phyloP scores from a whole-genome alignment of 2,888 invertebrate genomes.

The Euplexia lucipara region DNA sequence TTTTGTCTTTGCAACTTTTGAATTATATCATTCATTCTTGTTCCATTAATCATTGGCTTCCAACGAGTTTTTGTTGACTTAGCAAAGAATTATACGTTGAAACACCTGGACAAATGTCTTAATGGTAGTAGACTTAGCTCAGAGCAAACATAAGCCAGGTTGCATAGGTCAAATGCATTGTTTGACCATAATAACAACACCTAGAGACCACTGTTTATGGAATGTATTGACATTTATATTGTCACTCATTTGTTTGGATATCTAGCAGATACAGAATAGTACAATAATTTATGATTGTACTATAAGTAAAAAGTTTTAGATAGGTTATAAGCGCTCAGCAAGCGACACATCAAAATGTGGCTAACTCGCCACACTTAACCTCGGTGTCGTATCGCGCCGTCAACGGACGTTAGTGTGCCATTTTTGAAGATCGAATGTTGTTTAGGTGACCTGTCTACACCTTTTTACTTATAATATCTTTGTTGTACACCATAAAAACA shows the following conservation, averaged over 20 bases:
- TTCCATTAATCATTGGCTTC: slow-evolving; percentile 40
- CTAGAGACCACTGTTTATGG: slow-evolving; percentile 14
- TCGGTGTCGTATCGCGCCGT: no score
- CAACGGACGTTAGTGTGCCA: no score
- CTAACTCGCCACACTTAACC: no score
- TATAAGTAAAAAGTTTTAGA: no score
- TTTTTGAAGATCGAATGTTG: no score
- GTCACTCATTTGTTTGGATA: slow-evolving; percentile 14
- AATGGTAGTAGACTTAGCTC: slow-evolving; percentile 12
- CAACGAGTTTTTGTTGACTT: slow-evolving; percentile 42
- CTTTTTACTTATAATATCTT: no score
- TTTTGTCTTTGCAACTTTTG: slow-evolving; percentile 22
- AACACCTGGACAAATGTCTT: slow-evolving; percentile 52
- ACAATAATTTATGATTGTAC: no score
- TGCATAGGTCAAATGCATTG: slow-evolving; percentile 42
- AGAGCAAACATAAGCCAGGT: slow-evolving; percentile 36
- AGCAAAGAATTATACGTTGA: slow-evolving; percentile 24
- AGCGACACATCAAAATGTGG: no score
- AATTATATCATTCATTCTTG: slow-evolving; percentile 25
- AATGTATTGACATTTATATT: slow-evolving; percentile 27
- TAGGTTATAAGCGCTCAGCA: no score
- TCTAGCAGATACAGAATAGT: no score
- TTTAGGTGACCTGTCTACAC: no score
- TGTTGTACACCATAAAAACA: no score
- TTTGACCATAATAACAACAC: slow-evolving; percentile 40